Evolutionary conservation across 2,113 vertebrate genomes (phyloP).

Genomic region (Neogobius melanostomus): DNA sequence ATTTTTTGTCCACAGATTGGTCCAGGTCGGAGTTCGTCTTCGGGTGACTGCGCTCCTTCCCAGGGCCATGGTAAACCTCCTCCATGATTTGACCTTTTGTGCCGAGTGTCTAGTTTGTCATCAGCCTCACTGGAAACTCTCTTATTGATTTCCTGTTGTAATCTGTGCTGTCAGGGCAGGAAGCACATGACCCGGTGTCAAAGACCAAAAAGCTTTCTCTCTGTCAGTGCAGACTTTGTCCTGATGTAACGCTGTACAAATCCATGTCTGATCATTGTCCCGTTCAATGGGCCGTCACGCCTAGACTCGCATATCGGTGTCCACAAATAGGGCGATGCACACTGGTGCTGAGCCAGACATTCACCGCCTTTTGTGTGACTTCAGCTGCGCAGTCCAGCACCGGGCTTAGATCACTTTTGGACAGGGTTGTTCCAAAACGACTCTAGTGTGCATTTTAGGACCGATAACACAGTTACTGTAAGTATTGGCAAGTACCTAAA

Average conservation of each 20-base stretch:
- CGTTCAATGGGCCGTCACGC: not conserved
- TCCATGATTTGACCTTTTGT: not conserved
- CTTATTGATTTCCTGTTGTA: constrained; percentile 58
- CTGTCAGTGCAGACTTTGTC: constrained; percentile 36
- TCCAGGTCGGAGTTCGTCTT: constrained; percentile 49
- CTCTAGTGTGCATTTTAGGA: no score
- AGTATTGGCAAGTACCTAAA: no score
- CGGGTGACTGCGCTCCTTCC: constrained; percentile 68
- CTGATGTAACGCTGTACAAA: not conserved
- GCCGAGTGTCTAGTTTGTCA: constrained; percentile 4
- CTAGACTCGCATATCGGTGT: constrained; percentile 10
- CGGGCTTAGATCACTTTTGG: not conserved
- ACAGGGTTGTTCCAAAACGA: no score
- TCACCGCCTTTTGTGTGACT: constrained; percentile 10
- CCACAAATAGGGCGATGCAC: constrained; percentile 4
- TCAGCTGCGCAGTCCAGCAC: constrained; percentile 6
- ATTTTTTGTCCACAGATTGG: constrained; percentile 42
- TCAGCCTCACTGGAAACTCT: constrained; percentile 51
- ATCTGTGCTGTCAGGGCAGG: constrained; percentile 44
- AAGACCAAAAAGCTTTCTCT: constrained; percentile 25
- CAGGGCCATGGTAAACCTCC: constrained; percentile 74
- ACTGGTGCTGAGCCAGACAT: constrained; percentile 44
- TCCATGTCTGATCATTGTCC: not conserved
- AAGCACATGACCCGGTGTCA: constrained; percentile 48
- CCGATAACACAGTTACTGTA: not conserved